Percentiles rank a stretch among this genome's conserved stretches.
These are phyloP conservation scores for Melikaiella ostensackeni DNA, from an alignment of 2,888 invertebrate genomes.

Conservation along the genomic window DNA sequence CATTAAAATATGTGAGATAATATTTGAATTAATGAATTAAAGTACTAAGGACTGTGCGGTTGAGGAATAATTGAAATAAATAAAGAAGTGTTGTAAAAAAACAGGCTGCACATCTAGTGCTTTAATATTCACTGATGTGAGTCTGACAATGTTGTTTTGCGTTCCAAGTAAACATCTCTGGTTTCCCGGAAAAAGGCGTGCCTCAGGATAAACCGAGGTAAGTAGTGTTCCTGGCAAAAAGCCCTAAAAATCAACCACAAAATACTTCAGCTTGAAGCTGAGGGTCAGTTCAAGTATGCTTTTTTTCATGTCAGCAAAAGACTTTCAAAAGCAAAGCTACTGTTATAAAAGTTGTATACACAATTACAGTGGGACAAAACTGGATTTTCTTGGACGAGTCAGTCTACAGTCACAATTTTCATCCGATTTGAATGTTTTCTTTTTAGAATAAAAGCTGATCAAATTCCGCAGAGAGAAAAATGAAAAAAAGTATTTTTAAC, in stretches of 20 bases:
- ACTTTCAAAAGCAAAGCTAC: background rate
- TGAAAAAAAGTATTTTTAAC: too few species aligned
- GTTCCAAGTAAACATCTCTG: constrained; percentile 53
- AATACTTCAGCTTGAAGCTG: constrained; percentile 41
- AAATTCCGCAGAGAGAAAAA: too few species aligned
- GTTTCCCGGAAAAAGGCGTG: constrained; percentile 49
- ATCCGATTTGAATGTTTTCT: too few species aligned
- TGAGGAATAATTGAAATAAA: background rate
- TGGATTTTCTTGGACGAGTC: too few species aligned
- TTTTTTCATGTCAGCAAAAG: background rate
- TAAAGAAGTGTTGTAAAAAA: constrained; percentile 41
- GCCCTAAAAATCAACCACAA: constrained; percentile 46
- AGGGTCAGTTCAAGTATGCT: background rate
- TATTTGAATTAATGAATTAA: too few species aligned
- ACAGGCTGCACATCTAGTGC: constrained; percentile 44
- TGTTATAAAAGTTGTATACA: background rate
- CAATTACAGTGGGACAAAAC: too few species aligned
- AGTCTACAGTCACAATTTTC: too few species aligned
- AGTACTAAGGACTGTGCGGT: too few species aligned
- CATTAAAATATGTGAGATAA: too few species aligned
- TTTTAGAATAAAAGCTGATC: too few species aligned
- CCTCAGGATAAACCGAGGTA: constrained; percentile 45
- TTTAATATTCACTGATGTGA: constrained; percentile 47
- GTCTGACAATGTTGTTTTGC: constrained; percentile 49
- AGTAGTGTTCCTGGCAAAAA: constrained; percentile 48